A percentile compares a stretch with the other conserved stretches of the same genome.
These are phyloP conservation scores for Tyria jacobaeae DNA, from an alignment of 2,888 invertebrate genomes.

Conservation along the genomic window DNA sequence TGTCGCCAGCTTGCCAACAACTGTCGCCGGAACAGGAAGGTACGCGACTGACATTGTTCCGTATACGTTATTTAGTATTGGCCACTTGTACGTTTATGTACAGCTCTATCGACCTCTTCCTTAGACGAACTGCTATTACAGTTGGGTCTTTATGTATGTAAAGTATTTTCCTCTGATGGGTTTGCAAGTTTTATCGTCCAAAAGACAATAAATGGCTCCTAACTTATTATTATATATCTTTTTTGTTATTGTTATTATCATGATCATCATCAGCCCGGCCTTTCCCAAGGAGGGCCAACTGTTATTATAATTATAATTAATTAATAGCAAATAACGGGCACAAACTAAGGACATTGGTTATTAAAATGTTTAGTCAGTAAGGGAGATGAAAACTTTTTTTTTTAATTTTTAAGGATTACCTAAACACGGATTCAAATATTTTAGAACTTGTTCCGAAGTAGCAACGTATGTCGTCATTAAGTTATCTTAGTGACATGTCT, in stretches of 20 bases:
- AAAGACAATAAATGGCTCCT: no score
- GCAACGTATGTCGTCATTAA: conserved; percentile 20
- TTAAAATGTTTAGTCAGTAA: no score
- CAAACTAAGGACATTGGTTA: no score
- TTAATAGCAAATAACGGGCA: no score
- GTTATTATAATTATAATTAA: background rate
- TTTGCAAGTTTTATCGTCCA: background rate
- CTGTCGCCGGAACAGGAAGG: conserved; percentile 39
- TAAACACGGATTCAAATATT: background rate
- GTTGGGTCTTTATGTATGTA: no score
- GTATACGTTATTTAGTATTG: conserved; percentile 48
- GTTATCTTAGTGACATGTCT: conserved; percentile 24
- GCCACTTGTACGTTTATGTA: conserved; percentile 17
- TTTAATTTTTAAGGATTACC: background rate
- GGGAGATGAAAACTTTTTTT: no score
- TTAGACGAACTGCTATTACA: background rate
- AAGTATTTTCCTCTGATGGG: background rate
- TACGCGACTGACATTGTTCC: conserved; percentile 46
- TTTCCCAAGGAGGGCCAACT: no score
- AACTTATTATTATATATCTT: no score
- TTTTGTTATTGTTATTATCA: no score
- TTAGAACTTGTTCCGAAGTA: conserved; percentile 5
- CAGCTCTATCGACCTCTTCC: conserved; percentile 5
- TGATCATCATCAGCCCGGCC: no score
- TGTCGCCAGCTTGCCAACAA: conserved; percentile 27